Conservation (phyloP, 92 coral and sea anemone genomes). For the Diadumene lineata region DNA sequence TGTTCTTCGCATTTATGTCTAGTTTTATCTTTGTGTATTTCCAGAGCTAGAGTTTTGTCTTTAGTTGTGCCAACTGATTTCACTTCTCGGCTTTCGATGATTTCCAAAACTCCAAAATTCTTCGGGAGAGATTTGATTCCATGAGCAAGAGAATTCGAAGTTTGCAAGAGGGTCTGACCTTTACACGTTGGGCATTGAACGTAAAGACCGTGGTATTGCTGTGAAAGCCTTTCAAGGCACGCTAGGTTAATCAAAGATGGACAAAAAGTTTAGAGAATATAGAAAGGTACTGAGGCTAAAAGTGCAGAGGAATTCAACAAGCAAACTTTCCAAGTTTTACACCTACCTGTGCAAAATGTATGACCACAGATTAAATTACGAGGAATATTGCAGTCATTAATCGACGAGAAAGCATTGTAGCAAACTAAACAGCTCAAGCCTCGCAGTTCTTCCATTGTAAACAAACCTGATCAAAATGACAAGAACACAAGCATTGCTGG, state of each 20-base stretch:
- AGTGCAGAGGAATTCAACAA: no score
- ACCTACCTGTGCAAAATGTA: constrained; percentile 93
- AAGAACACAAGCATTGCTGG: neutral
- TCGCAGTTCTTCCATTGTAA: constrained; percentile 59
- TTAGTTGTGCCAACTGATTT: neutral
- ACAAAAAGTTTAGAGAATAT: no score
- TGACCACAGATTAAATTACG: constrained; percentile 86
- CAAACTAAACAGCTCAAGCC: constrained; percentile 86
- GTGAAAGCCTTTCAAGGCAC: constrained; percentile 75
- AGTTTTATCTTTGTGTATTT: constrained; percentile 47
- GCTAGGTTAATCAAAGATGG: constrained; percentile 46
- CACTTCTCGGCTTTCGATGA: constrained; percentile 67
- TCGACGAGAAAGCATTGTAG: constrained; percentile 77
- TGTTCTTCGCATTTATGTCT: constrained; percentile 77
- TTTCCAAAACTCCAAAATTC: constrained; percentile 87
- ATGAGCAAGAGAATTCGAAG: constrained; percentile 24
- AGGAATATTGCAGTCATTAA: constrained; percentile 66
- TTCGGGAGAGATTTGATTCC: constrained; percentile 71
- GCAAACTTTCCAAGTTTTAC: no score
- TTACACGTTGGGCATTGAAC: constrained; percentile 89
- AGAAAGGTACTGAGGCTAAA: no score
- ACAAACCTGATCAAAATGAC: neutral
- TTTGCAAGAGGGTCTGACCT: constrained; percentile 63
- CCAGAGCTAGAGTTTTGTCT: constrained; percentile 26
- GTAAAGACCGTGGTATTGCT: constrained; percentile 55